phyloP scores from a whole-genome alignment of 2,797 vertebrate species.

The Halcyon smyrnensis region DNA sequence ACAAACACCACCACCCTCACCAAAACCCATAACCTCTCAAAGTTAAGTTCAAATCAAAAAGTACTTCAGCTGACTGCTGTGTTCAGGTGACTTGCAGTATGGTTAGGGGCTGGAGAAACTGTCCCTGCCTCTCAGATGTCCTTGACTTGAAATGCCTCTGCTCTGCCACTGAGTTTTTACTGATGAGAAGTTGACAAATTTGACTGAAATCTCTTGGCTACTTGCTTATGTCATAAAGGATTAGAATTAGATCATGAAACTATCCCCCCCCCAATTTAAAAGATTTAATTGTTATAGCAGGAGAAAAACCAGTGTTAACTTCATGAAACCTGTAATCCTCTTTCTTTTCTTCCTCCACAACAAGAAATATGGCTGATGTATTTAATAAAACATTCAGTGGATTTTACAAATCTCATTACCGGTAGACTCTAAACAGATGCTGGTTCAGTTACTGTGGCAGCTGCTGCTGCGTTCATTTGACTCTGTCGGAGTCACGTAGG shows the following conservation, averaged over 20 bases:
- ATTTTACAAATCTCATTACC: neutral
- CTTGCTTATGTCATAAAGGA: neutral
- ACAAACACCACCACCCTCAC: neutral
- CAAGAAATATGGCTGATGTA: neutral
- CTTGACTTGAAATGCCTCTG: neutral
- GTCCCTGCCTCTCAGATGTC: neutral
- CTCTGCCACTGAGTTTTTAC: neutral
- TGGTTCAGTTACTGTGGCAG: neutral
- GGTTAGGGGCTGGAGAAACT: neutral
- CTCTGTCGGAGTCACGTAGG: neutral
- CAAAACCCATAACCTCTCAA: neutral
- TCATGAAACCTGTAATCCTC: neutral
- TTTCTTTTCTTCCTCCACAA: neutral
- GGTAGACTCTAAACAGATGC: neutral
- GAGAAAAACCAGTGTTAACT: neutral
- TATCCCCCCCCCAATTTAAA: neutral
- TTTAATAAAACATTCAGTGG: neutral
- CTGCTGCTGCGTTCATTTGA: neutral
- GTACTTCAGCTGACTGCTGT: rapidly evolving
- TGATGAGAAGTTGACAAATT: neutral
- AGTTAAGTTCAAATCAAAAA: neutral
- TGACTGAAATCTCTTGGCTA: neutral
- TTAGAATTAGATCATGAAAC: neutral
- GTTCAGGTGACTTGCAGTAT: neutral
- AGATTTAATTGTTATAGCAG: neutral